phyloP scores from a whole-genome alignment of 2,113 vertebrate genomes.

The Chaetura pelagica region DNA sequence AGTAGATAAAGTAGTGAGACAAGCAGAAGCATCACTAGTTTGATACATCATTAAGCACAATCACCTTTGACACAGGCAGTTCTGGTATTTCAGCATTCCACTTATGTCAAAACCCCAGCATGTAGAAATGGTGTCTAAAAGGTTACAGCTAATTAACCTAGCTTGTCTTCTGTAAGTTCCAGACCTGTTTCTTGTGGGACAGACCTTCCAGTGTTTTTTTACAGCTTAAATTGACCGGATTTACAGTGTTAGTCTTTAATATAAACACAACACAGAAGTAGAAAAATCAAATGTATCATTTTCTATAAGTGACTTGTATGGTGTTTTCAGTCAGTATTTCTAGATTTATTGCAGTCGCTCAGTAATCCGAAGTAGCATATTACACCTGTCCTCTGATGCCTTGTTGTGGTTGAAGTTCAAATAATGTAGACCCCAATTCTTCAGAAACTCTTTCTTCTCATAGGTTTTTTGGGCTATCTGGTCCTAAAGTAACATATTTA shows the following conservation, averaged over 20 bases:
- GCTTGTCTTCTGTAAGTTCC: constrained; percentile 3
- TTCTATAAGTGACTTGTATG: neutral
- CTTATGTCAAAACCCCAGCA: neutral
- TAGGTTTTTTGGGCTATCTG: neutral
- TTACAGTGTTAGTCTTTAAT: neutral
- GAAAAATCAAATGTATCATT: neutral
- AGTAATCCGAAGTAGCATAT: fast-evolving
- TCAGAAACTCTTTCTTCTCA: neutral
- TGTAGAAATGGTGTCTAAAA: neutral
- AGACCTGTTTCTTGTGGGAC: neutral
- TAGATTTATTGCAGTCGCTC: neutral
- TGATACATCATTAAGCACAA: constrained; percentile 35
- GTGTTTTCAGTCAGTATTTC: neutral
- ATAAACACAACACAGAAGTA: neutral
- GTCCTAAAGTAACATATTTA: neutral
- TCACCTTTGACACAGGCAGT: constrained; percentile 46
- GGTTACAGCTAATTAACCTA: constrained; percentile 37
- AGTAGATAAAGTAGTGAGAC: neutral
- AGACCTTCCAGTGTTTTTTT: neutral
- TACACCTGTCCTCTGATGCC: neutral
- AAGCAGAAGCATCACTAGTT: neutral
- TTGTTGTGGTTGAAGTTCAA: neutral
- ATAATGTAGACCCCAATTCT: neutral
- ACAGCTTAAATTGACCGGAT: neutral
- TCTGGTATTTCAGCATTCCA: constrained; percentile 14